These are phyloP conservation scores for Pseudomyrmex sp. DNA, from an alignment of 1,140 invertebrate species.

Conservation along the genomic window DNA sequence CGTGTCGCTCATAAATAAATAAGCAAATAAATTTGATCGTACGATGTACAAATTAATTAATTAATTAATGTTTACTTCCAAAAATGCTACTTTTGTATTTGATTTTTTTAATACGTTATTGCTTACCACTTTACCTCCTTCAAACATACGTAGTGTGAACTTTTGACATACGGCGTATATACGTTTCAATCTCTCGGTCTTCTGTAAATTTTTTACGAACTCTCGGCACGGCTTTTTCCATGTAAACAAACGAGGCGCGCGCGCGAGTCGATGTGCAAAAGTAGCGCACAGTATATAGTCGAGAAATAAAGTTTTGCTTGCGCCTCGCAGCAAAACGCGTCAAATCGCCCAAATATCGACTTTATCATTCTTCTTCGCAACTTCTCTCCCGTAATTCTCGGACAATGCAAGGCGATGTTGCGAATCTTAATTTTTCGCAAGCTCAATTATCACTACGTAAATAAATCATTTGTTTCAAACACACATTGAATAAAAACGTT, in stretches of 20 bases:
- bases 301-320: neutral
- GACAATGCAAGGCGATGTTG: no score
- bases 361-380: no score
- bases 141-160: neutral
- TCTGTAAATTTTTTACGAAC: conserved; percentile 38
- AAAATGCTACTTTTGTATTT: no score
- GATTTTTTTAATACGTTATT: neutral
- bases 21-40: no score
- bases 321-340: neutral
- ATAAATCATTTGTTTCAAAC: no score
- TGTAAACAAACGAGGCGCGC: conserved; percentile 29
- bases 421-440: no score
- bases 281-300: neutral
- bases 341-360: no score
- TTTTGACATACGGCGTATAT: neutral
- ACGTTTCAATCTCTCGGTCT: conserved; percentile 17
- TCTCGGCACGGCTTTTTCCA: conserved; percentile 10
- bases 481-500: no score
- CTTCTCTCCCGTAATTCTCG: no score
- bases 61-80: neutral
- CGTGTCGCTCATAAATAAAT: no score
- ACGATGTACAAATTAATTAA: neutral
- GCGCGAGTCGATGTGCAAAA: conserved; percentile 19
- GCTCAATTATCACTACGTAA: no score
- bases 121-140: neutral